A percentile compares a stretch with the other conserved stretches of the same genome.
Conservation (phyloP, 2,797 vertebrate species). For the Acomys russatus region DNA sequence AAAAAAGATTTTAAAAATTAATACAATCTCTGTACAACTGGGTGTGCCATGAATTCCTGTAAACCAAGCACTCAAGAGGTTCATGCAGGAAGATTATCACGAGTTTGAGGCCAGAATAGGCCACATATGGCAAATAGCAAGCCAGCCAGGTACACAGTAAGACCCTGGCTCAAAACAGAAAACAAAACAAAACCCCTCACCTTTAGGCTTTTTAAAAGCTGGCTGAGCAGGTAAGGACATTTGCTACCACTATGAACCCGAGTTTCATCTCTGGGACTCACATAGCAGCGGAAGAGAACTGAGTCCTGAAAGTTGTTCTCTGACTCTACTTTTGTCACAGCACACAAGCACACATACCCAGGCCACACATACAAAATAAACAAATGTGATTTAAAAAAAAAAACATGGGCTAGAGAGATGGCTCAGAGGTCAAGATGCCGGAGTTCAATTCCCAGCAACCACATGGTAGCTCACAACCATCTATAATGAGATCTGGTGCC, state of each 20-base stretch:
- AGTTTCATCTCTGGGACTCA: neutral
- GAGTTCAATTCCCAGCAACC: no score
- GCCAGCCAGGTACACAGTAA: neutral
- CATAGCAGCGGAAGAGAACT: neutral
- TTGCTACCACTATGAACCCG: neutral
- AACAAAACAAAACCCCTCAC: neutral
- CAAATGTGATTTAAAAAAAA: neutral
- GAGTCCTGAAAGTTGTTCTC: neutral
- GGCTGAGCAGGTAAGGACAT: neutral
- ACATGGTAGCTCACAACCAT: no score
- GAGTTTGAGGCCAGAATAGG: neutral
- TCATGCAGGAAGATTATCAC: neutral
- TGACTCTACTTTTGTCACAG: neutral
- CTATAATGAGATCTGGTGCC: no score
- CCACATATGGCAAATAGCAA: neutral
- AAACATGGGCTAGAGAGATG: no score
- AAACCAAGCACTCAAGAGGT: neutral
- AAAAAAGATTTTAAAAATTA: neutral
- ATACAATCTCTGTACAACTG: neutral
- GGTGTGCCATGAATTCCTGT: neutral
- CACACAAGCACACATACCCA: no score
- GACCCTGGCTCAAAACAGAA: neutral
- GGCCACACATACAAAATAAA: neutral
- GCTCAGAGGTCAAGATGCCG: no score
- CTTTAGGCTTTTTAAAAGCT: neutral